A percentile compares a stretch with the other conserved stretches of the same genome.
phyloP scores from a whole-genome alignment of 2,113 vertebrate species.

The Nematolebias whitei region DNA sequence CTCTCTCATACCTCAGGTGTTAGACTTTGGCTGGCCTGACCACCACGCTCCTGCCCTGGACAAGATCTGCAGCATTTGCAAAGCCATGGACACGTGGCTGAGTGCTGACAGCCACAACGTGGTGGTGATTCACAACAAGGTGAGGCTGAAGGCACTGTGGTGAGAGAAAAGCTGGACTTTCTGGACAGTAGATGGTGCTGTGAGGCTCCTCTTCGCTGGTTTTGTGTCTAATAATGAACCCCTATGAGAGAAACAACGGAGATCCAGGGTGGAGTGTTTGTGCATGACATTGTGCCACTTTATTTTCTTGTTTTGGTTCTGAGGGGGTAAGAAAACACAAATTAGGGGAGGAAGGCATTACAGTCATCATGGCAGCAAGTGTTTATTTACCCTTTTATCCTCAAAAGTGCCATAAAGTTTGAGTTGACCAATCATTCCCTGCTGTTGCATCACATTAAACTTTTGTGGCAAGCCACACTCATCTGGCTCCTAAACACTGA shows the following conservation, averaged over 20 bases:
- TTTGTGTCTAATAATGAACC: too few species aligned
- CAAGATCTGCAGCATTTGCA: constrained; percentile 98
- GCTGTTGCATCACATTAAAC: constrained; percentile 36
- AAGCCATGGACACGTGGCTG: constrained; percentile 98
- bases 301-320: too few species aligned
- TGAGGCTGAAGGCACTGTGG: constrained; percentile 58
- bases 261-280: too few species aligned
- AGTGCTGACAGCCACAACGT: constrained; percentile 88
- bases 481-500: constrained; percentile 29
- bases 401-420: constrained; percentile 38
- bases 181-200: neutral
- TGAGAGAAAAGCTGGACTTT: neutral
- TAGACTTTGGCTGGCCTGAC: constrained; percentile 98
- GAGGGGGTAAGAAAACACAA: constrained; percentile 41
- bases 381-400: constrained; percentile 43
- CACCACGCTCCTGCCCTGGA: constrained; percentile 95
- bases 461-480: constrained; percentile 46
- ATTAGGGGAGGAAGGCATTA: constrained; percentile 19
- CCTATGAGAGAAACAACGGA: too few species aligned
- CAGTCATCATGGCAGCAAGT: constrained; percentile 24
- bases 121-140: constrained; percentile 97
- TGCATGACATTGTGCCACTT: too few species aligned
- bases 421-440: constrained; percentile 34
- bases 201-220: too few species aligned
- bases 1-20: constrained; percentile 78